These are phyloP conservation scores for Trichonephila clavata DNA, from an alignment of 1,140 invertebrate genomes.

Conservation along the genomic window DNA sequence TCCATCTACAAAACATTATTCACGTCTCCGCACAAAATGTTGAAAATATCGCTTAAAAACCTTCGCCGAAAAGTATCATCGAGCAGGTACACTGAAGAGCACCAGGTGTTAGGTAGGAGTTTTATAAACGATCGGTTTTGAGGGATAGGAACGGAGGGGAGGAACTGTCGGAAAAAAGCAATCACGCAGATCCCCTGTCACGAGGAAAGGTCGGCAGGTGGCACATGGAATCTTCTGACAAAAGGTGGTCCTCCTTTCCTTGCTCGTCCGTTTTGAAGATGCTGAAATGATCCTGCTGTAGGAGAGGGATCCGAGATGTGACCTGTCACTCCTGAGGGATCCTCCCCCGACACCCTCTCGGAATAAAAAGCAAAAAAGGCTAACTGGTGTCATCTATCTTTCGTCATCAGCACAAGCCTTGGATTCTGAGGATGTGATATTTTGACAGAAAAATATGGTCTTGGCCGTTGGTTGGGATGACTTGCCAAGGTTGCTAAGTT, in stretches of 20 bases:
- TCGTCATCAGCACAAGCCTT: not conserved
- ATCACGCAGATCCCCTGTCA: slow-evolving; percentile 24
- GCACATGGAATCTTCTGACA: not conserved
- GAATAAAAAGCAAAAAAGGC: not conserved
- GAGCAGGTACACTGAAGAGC: not conserved
- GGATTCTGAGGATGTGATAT: not conserved
- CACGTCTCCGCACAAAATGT: no score
- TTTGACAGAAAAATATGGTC: not conserved
- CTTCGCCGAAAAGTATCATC: not conserved
- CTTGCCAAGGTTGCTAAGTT: not conserved
- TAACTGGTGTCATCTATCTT: not conserved
- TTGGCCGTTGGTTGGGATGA: not conserved
- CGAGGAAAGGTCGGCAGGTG: slow-evolving; percentile 11
- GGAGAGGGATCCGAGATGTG: not conserved
- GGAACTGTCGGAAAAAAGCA: slow-evolving; percentile 26
- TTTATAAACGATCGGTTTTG: slow-evolving; percentile 20
- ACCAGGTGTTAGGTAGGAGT: slow-evolving; percentile 19
- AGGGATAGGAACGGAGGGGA: not conserved
- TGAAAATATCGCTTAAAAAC: not conserved
- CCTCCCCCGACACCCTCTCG: not conserved
- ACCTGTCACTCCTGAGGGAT: not conserved
- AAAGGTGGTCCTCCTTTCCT: slow-evolving; percentile 1
- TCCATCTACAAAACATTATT: no score
- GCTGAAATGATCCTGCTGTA: not conserved
- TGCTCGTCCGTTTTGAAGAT: slow-evolving; percentile 4